These are phyloP conservation scores for Noctua comes DNA, from an alignment of 2,888 invertebrate genomes.

Conservation along the genomic window DNA sequence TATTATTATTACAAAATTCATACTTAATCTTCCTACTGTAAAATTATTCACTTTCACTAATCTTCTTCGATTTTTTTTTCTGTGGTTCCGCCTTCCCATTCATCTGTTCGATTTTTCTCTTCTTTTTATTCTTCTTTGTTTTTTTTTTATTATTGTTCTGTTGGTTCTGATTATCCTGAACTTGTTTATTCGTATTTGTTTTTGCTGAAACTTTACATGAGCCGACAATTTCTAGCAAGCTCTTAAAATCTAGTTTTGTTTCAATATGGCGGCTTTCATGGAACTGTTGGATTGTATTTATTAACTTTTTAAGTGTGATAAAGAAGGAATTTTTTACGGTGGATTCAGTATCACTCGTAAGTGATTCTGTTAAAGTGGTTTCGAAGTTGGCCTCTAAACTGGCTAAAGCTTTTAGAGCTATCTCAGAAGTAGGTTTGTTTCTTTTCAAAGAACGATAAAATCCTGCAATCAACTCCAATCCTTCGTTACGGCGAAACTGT, in stretches of 20 bases:
- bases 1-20: slow-evolving; percentile 52
- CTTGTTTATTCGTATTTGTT: slow-evolving; percentile 70
- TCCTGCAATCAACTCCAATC: slow-evolving; percentile 91
- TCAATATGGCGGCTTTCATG: slow-evolving; percentile 82
- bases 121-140: slow-evolving; percentile 80
- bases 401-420: slow-evolving; percentile 76
- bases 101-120: slow-evolving; percentile 76
- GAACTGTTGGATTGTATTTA: slow-evolving; percentile 87
- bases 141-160: slow-evolving; percentile 66
- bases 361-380: slow-evolving; percentile 79
- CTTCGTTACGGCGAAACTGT: slow-evolving; percentile 92
- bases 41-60: slow-evolving; percentile 71
- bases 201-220: slow-evolving; percentile 77
- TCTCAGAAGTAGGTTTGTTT: slow-evolving; percentile 79
- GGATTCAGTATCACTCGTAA: slow-evolving; percentile 81
- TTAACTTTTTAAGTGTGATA: slow-evolving; percentile 87
- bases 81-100: slow-evolving; percentile 78
- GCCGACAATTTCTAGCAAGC: slow-evolving; percentile 74
- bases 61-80: slow-evolving; percentile 76
- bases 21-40: slow-evolving; percentile 24
- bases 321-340: slow-evolving; percentile 91
- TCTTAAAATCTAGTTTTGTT: slow-evolving; percentile 79
- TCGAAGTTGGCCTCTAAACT: slow-evolving; percentile 88
- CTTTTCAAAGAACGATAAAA: slow-evolving; percentile 92
- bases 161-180: slow-evolving; percentile 64